Conservation (phyloP, 1,140 invertebrate species). For the Bombus breviceps region DNA sequence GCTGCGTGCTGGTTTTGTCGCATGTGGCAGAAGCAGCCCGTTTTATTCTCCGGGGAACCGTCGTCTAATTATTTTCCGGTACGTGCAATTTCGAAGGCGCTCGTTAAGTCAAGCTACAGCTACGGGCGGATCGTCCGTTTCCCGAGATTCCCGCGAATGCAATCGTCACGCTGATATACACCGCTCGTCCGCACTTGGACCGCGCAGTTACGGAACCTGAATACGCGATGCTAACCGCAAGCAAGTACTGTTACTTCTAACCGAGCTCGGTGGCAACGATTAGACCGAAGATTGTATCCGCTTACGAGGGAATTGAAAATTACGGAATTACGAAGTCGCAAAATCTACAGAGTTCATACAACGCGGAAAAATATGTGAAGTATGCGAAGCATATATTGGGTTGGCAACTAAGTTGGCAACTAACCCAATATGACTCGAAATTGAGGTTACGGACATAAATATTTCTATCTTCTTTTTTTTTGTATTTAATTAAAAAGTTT, state of each 20-base stretch:
- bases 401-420: too few species aligned
- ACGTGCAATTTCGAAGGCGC: constrained; percentile 24
- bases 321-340: too few species aligned
- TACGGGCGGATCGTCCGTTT: not conserved
- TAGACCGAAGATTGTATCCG: too few species aligned
- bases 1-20: not conserved
- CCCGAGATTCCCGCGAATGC: not conserved
- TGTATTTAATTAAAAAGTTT: not conserved
- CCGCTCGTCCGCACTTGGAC: not conserved
- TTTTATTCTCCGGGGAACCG: not conserved
- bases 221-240: not conserved
- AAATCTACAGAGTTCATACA: too few species aligned
- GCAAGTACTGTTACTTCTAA: constrained; percentile 22
- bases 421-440: too few species aligned
- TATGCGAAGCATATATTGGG: too few species aligned
- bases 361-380: too few species aligned
- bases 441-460: too few species aligned
- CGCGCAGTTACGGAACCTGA: not conserved
- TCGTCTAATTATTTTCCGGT: constrained; percentile 34
- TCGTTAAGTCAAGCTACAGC: not conserved
- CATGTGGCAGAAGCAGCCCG: not conserved
- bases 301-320: too few species aligned
- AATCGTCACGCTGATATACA: constrained; percentile 3
- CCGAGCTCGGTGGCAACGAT: not conserved
- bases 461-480: too few species aligned